Conservation (phyloP, 1,140 invertebrate genomes). For the Hypothenemus hampei region DNA sequence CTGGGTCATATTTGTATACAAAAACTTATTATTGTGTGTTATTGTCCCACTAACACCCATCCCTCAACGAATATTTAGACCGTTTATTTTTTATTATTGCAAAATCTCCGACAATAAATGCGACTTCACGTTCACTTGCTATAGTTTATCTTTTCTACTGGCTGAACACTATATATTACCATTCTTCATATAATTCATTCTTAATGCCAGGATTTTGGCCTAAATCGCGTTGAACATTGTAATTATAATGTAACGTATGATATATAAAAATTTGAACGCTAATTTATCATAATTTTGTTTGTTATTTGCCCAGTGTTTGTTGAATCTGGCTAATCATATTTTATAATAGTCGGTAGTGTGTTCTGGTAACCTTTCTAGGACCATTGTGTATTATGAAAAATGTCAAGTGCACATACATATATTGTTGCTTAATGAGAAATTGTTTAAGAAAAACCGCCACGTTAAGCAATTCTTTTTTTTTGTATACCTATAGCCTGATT, state of each 20-base stretch:
- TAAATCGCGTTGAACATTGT: conserved; percentile 6
- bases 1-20: background rate
- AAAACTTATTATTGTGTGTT: too few species aligned
- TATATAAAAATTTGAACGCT: conserved; percentile 4
- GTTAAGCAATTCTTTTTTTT: too few species aligned
- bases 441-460: conserved; percentile 5
- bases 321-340: conserved; percentile 6
- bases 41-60: background rate
- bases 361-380: conserved; percentile 12
- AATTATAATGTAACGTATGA: conserved; percentile 2
- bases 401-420: conserved; percentile 13
- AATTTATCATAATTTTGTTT: conserved; percentile 11
- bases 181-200: background rate
- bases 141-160: background rate
- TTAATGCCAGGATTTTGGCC: conserved; percentile 4
- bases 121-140: conserved; percentile 9
- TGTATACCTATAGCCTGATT: too few species aligned
- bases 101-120: background rate
- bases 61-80: background rate
- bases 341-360: background rate
- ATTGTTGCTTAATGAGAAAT: conserved; percentile 13
- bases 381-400: conserved; percentile 12
- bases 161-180: conserved; percentile 1
- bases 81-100: background rate
- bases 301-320: too few species aligned